Evolutionary conservation across 2,888 invertebrate genomes (phyloP), one percentile per base, ranked within the genome.

Genomic region (Acronicta aceris): DNA sequence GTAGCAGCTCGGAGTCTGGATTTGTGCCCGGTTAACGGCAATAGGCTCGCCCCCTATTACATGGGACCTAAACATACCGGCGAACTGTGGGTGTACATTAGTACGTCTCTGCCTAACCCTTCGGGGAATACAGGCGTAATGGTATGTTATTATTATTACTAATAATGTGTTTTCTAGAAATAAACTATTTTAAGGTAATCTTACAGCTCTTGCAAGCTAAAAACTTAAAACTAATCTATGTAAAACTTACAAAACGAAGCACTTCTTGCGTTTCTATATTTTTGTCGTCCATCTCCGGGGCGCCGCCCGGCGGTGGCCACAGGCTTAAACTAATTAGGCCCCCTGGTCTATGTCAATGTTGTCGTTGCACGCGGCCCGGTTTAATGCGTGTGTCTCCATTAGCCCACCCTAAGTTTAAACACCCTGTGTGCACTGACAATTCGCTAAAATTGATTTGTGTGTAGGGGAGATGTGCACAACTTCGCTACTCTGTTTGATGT

Each of bases 371-470:
- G 92, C 83, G 92, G 90, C 89, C 76, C 87, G 85, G 87, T 93
- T 93, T 93, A 94, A 94, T 93, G 90, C 92, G 89, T 90, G 92
- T 91, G 94, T 93, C 94, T 94, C 94, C 93, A 94, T 94, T 94
- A 94, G 91, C 74, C 79, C 81, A 85, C 92, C 92, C 93, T 87
- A 82, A 90, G 87, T 92, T 91, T 91, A 90, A 90, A 92, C 92
- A 91, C 85, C 79, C 71, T 66, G 84, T 81, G 85, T 86, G 84
- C 88, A 87, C 88, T 86, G 87, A 89, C 89, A 90, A 92, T 89
- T 92, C 89, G 92, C 92, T 84, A 91, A 94, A 94, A 93, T 94
- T 93, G 92, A 94, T 93, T 93, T 90, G 92, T 92, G 89, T 83
- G 84, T 72, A 76, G 78, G 82, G 83, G 78, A 74, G 65, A 58